Percentiles rank a stretch among this genome's conserved stretches.
Evolutionary conservation across 2,888 invertebrate genomes (phyloP).

Genomic region (Cenopis cana): DNA sequence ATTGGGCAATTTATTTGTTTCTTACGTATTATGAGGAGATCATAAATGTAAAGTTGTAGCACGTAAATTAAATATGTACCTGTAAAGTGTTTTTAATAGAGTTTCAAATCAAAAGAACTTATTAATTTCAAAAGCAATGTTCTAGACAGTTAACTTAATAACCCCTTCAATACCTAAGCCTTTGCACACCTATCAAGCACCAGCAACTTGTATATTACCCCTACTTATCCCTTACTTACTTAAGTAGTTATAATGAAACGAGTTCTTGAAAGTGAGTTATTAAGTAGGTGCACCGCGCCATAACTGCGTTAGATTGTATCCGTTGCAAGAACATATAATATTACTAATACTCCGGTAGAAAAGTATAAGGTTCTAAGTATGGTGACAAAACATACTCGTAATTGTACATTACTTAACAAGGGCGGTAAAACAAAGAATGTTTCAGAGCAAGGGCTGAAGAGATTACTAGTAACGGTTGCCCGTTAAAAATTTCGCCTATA

Average conservation of each 20-base stretch:
- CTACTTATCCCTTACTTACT: slow-evolving; percentile 21
- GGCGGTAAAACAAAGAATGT: no score
- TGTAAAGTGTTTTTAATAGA: no score
- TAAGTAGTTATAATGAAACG: slow-evolving; percentile 32
- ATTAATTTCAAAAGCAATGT: slow-evolving; percentile 10
- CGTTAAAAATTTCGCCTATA: no score
- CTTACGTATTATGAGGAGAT: no score
- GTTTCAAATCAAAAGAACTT: no score
- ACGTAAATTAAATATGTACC: no score
- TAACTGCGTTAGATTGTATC: background rate
- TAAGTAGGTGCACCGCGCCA: slow-evolving; percentile 12
- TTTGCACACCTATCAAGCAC: slow-evolving; percentile 19
- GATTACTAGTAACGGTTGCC: no score
- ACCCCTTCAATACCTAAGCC: background rate
- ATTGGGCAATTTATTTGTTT: no score
- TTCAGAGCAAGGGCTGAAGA: no score
- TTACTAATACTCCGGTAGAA: background rate
- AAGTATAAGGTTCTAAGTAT: background rate
- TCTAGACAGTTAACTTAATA: slow-evolving; percentile 23
- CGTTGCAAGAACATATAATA: background rate
- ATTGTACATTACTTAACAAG: no score
- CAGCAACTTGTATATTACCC: slow-evolving; percentile 17
- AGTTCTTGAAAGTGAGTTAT: slow-evolving; percentile 37
- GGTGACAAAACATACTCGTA: no score
- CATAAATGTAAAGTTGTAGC: no score